Conservation (phyloP, 2,797 vertebrate species). For the Xenopus petersii region DNA sequence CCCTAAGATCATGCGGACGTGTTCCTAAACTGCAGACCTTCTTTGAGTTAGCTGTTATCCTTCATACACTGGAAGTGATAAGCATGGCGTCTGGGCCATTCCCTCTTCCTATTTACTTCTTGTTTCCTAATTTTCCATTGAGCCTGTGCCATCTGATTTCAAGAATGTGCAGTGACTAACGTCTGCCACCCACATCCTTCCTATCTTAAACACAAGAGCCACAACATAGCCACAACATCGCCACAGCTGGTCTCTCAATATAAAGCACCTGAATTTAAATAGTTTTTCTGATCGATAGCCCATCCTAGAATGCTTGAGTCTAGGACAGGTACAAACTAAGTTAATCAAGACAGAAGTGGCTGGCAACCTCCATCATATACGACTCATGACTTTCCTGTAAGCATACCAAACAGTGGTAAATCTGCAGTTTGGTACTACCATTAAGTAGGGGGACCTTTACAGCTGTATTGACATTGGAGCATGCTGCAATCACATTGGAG, state of each 20-base stretch:
- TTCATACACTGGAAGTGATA: constrained; percentile 31
- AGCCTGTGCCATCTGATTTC: constrained; percentile 39
- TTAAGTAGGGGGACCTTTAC: too few species aligned
- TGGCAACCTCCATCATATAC: too few species aligned
- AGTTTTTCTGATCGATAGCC: too few species aligned
- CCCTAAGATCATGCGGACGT: constrained; percentile 3
- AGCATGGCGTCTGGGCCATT: constrained; percentile 33
- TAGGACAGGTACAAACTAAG: too few species aligned
- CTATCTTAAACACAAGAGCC: constrained; percentile 26
- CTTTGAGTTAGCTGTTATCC: constrained; percentile 9
- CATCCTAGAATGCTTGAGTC: too few species aligned
- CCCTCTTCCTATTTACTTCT: constrained; percentile 48
- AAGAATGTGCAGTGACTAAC: constrained; percentile 43
- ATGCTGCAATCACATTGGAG: too few species aligned
- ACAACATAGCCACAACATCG: neutral
- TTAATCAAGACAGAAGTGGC: too few species aligned
- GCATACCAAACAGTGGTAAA: too few species aligned
- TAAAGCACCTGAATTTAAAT: neutral
- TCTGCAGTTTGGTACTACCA: too few species aligned
- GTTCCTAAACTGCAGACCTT: neutral
- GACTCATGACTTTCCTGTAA: too few species aligned
- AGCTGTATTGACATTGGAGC: too few species aligned
- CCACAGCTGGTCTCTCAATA: constrained; percentile 8
- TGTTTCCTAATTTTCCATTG: constrained; percentile 41
- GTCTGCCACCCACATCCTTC: constrained; percentile 46